A percentile compares a stretch with the other conserved stretches of the same genome.
These are phyloP conservation scores for Sebastolobus alascanus DNA, from an alignment of 2,797 vertebrate species.

Conservation along the genomic window DNA sequence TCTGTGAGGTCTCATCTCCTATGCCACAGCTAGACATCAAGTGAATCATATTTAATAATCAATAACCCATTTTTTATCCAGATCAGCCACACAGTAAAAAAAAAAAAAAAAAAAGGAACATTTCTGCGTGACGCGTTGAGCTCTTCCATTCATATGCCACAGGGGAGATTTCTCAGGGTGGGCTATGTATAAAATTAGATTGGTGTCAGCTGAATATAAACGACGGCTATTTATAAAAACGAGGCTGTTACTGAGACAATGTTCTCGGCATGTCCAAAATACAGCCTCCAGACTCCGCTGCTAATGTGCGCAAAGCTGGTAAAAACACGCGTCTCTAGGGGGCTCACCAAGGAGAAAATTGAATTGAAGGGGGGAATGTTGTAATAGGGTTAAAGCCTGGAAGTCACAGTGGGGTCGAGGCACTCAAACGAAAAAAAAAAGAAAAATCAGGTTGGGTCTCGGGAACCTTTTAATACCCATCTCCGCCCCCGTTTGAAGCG, in stretches of 20 bases:
- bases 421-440: constrained; percentile 35
- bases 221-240: constrained; percentile 81
- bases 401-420: constrained; percentile 82
- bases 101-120: constrained; percentile 24
- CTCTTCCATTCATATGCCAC: constrained; percentile 54
- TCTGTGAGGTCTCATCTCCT: constrained; percentile 9
- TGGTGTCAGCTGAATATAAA: constrained; percentile 82
- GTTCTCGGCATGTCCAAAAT: constrained; percentile 59
- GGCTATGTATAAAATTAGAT: constrained; percentile 79
- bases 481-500: constrained; percentile 80
- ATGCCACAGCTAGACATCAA: neutral
- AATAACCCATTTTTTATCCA: constrained; percentile 2
- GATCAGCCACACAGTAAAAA: constrained; percentile 19
- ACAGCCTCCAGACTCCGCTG: constrained; percentile 29
- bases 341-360: constrained; percentile 30
- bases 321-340: constrained; percentile 42
- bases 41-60: constrained; percentile 19
- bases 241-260: constrained; percentile 76
- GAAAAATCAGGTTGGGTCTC: constrained; percentile 78
- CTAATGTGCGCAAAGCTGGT: constrained; percentile 52
- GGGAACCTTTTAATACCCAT: constrained; percentile 84
- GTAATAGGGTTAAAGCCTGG: constrained; percentile 65
- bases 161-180: constrained; percentile 62
- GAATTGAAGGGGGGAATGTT: constrained; percentile 37
- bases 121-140: constrained; percentile 42